These are phyloP conservation scores for Papio anubis DNA, from an alignment of 2,113 vertebrate genomes.

Conservation along the genomic window DNA sequence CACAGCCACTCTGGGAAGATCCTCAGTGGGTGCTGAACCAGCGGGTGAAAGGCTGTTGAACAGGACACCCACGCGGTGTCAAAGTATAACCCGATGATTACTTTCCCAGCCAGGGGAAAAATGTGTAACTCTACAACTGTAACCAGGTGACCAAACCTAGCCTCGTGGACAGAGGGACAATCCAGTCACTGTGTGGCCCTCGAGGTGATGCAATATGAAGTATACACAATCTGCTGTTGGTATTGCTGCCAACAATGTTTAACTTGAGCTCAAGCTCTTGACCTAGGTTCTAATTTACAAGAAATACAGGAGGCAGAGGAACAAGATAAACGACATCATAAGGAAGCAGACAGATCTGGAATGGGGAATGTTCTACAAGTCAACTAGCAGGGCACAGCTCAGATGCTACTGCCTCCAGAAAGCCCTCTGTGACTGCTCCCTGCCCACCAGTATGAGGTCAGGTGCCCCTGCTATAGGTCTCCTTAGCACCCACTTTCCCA, in stretches of 20 bases:
- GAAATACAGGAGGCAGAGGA: background rate
- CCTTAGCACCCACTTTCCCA: background rate
- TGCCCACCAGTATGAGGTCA: background rate
- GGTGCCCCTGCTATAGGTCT: background rate
- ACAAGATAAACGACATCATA: background rate
- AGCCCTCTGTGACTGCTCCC: background rate
- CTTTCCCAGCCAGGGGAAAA: background rate
- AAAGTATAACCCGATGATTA: too few species aligned
- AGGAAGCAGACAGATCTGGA: background rate
- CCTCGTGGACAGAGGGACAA: background rate
- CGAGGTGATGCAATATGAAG: accelerated
- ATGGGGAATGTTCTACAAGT: background rate
- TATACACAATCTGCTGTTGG: background rate
- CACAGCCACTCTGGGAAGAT: background rate
- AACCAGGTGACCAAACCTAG: background rate
- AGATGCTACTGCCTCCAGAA: background rate
- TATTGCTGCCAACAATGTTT: background rate
- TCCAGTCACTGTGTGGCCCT: background rate
- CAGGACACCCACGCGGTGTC: background rate
- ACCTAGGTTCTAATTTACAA: background rate
- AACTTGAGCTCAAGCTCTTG: background rate
- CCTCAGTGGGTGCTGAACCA: background rate
- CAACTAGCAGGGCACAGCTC: background rate
- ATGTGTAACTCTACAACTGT: background rate
- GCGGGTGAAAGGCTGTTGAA: background rate